Evolutionary conservation across 37 sponge, comb jelly and placozoan species (phyloP).

Genomic region (Ephydatia muelleri): DNA sequence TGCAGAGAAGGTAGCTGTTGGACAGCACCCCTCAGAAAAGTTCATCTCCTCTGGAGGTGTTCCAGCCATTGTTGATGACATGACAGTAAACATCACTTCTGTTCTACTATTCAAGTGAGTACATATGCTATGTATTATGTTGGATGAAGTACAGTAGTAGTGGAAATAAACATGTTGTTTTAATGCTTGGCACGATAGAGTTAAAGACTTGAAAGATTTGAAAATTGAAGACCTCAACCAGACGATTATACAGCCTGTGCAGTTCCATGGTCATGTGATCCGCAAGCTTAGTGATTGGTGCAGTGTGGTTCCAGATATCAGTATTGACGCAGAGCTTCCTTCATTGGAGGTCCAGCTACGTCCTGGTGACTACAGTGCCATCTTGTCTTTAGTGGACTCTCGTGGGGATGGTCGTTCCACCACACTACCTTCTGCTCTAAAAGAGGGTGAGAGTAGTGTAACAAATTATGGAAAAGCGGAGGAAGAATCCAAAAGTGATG

Average conservation of each 20-base stretch:
- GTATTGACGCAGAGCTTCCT: conserved; percentile 23
- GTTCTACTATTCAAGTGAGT: conserved; percentile 42
- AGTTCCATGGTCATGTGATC: conserved; percentile 36
- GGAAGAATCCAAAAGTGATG: background rate
- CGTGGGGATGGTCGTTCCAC: background rate
- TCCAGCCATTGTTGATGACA: conserved; percentile 42
- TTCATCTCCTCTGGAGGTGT: conserved; percentile 11
- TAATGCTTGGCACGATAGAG: background rate
- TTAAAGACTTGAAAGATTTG: background rate
- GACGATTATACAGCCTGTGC: conserved; percentile 44
- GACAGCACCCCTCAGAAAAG: background rate
- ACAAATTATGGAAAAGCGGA: background rate
- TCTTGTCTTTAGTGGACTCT: background rate
- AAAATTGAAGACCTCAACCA: background rate
- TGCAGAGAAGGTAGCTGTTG: background rate
- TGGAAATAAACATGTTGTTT: no score
- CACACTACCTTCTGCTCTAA: background rate
- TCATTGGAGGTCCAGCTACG: conserved; percentile 23
- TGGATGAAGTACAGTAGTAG: no score
- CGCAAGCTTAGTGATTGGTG: conserved; percentile 49
- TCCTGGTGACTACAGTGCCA: conserved; percentile 3
- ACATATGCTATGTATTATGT: background rate
- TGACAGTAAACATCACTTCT: conserved; percentile 28
- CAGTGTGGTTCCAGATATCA: conserved; percentile 29
- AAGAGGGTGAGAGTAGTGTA: background rate